Evolutionary conservation across 2,113 vertebrate species (phyloP).

Genomic region (Chinchilla lanigera): DNA sequence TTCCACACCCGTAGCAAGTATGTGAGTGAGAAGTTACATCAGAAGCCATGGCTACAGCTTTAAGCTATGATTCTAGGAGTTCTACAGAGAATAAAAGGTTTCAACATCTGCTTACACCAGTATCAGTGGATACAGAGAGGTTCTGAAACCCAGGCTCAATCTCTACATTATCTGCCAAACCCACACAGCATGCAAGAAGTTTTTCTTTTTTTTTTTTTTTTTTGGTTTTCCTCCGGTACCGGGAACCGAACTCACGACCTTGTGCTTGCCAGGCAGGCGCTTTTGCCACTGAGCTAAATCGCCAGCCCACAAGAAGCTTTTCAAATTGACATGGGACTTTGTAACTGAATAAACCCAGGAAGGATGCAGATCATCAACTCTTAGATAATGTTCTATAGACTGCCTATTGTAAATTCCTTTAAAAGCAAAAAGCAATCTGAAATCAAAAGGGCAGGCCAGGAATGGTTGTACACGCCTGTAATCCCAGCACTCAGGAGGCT

Average conservation of each 20-base stretch:
- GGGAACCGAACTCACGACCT: too few species aligned
- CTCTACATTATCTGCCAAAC: neutral
- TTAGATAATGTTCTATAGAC: conserved; percentile 5
- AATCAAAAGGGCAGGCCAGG: neutral
- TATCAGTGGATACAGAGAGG: neutral
- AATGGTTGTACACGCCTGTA: neutral
- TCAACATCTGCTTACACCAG: neutral
- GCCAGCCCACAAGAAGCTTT: too few species aligned
- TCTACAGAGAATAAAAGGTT: neutral
- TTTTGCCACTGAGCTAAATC: too few species aligned
- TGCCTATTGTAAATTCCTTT: neutral
- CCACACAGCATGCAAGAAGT: neutral
- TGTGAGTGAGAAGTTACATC: neutral
- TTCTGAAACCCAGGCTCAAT: neutral
- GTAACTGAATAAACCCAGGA: neutral
- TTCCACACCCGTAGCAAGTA: neutral
- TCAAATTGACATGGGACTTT: neutral
- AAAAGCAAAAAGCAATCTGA: conserved; percentile 3
- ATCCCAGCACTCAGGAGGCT: neutral
- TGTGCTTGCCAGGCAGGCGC: too few species aligned
- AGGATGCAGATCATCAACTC: neutral
- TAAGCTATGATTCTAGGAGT: neutral
- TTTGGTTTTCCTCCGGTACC: too few species aligned
- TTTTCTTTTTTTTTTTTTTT: too few species aligned
- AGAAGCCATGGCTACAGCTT: neutral